Evolutionary conservation across 2,888 invertebrate species (phyloP).

Genomic region (Heliconius ethilla): DNA sequence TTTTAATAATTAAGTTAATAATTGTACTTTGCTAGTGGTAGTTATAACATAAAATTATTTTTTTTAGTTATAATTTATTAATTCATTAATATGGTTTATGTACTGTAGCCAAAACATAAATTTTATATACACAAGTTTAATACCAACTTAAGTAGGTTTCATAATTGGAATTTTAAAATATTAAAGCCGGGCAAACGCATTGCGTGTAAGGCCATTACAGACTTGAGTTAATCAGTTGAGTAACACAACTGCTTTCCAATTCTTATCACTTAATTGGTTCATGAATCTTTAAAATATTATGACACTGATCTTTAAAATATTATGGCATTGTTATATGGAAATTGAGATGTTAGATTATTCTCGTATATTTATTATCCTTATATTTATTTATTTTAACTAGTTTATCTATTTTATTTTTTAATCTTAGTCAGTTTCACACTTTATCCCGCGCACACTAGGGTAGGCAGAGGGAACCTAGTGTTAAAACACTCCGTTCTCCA

Average conservation of each 20-base stretch:
- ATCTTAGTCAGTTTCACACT: too few relatives aligned
- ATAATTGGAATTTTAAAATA: conserved; percentile 25
- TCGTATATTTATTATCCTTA: neutral
- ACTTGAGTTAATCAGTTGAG: conserved; percentile 21
- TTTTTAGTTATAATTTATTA: neutral
- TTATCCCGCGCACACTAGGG: too few relatives aligned
- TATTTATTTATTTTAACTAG: too few relatives aligned
- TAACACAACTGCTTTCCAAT: conserved; percentile 44
- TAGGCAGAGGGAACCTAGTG: too few relatives aligned
- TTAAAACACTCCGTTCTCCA: too few relatives aligned
- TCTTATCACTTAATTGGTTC: conserved; percentile 46
- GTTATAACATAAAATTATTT: neutral
- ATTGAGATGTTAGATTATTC: conserved; percentile 17
- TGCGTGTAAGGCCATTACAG: conserved; percentile 31
- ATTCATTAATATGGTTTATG: too few relatives aligned
- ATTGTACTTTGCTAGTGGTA: too few relatives aligned
- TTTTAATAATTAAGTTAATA: too few relatives aligned
- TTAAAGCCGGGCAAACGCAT: conserved; percentile 26
- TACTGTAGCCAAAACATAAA: neutral
- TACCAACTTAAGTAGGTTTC: neutral
- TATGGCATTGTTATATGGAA: conserved; percentile 9
- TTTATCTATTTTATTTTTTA: too few relatives aligned
- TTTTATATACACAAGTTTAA: neutral
- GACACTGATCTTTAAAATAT: conserved; percentile 44
- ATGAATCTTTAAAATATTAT: conserved; percentile 45